Evolutionary conservation across 2,888 invertebrate species (phyloP), one percentile per base, ranked within the genome.

Genomic region (Meteorus cinctellus): DNA sequence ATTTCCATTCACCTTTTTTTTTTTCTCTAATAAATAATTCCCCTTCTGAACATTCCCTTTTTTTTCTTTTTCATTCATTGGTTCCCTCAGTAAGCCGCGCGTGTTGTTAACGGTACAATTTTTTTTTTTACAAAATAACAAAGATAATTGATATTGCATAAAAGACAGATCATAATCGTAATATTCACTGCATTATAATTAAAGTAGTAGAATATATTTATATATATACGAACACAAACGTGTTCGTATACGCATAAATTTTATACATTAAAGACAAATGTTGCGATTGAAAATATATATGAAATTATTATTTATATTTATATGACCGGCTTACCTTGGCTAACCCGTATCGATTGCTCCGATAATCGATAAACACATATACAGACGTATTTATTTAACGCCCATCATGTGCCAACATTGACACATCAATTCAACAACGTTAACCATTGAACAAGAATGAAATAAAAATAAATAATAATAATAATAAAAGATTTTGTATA

Each of bases 241-340:
- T 60, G 55, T 45, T 62, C 4, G 16, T 27, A 36, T 19, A 41
- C 24, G 24, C 51, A 71, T 71, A 41, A 12, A 62, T 34, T 19
- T 10, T 29, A 48, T 66, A 63, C 16, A 63, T 29, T 16, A 10
- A 63, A 29, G 24, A 60, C 29, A 27, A 60, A 60, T 60, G 29
- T 41, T 41, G 41, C 41, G 41, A 41, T 41, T 41, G 41, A 2
- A 12, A 2, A 12, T 12, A 41, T 41, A 41, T 27, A 51, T 59
- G 36, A 19, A 55, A 55, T 59, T 8, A 62, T 62, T 71, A 41
- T 70, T 70, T 24, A 60, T 60, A 75, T 74, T 70, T 76, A 87
- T 85, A 85, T 83, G 79, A 89, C 86, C 84, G 78, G 89, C 82
- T 89, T 82, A 82, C 89, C 88, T 89, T 89, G 89, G 85, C 84